phyloP scores from a whole-genome alignment of 2,113 vertebrate genomes.

The Entosphenus tridentatus region DNA sequence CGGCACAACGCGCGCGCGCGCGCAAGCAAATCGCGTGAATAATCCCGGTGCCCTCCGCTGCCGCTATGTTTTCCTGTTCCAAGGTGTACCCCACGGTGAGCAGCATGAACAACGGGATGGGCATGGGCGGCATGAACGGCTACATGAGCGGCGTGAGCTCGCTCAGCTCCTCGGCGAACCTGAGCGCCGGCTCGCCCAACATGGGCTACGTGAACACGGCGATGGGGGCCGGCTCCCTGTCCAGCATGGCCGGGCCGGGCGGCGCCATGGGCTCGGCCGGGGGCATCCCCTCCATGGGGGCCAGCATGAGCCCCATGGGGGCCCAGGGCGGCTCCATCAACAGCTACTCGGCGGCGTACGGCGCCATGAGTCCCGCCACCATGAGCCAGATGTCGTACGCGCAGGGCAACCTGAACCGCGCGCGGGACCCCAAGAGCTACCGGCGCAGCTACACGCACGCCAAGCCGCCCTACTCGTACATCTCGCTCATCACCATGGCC shows the following conservation, averaged over 20 bases:
- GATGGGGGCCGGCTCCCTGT: constrained; percentile 44
- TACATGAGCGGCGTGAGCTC: constrained; percentile 62
- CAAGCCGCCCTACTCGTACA: constrained; percentile 93
- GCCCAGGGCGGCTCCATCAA: constrained; percentile 49
- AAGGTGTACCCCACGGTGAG: constrained; percentile 79
- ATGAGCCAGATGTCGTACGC: constrained; percentile 70
- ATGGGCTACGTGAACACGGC: constrained; percentile 80
- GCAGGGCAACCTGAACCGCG: constrained; percentile 40
- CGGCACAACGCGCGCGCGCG: too few relatives aligned
- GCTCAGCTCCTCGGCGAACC: constrained; percentile 51
- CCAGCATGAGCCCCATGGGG: constrained; percentile 44
- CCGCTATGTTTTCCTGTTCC: constrained; percentile 12
- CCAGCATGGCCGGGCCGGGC: constrained; percentile 40
- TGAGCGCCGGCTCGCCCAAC: constrained; percentile 71
- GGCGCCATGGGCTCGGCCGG: constrained; percentile 45
- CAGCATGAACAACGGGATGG: constrained; percentile 60
- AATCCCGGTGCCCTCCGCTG: too few relatives aligned
- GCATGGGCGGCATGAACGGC: constrained; percentile 69
- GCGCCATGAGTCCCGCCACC: constrained; percentile 51
- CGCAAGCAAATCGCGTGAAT: too few relatives aligned
- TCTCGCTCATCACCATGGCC: constrained; percentile 96
- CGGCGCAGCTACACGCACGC: constrained; percentile 82
- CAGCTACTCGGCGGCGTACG: constrained; percentile 55
- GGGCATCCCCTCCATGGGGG: constrained; percentile 45
- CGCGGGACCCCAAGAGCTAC: constrained; percentile 56